A percentile compares a stretch with the other conserved stretches of the same genome.
Evolutionary conservation across 1,140 invertebrate species (phyloP).

Genomic region (Periplaneta americana): DNA sequence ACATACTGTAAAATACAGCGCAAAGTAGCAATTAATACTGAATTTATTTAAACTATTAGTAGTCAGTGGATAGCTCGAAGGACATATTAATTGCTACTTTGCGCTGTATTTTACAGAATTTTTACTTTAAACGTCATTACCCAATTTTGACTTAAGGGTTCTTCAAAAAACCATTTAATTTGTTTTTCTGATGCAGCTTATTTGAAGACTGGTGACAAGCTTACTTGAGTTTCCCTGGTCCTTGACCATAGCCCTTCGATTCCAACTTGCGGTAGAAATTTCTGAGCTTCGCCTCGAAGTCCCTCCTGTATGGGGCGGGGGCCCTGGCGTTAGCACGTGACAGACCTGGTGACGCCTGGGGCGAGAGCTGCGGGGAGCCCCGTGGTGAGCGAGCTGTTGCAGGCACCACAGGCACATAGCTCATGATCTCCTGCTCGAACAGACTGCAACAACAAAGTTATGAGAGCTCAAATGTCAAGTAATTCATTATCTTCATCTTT

Average conservation of each 20-base stretch:
- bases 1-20: no score
- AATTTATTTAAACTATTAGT: no score
- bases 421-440: slow-evolving; percentile 98
- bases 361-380: slow-evolving; percentile 65
- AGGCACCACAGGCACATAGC: slow-evolving; percentile 74
- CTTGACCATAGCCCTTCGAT: slow-evolving; percentile 94
- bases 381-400: slow-evolving; percentile 39
- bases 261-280: slow-evolving; percentile 95
- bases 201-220: slow-evolving; percentile 29
- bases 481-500: no score
- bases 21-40: no score
- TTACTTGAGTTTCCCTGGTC: slow-evolving; percentile 93
- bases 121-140: no score
- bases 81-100: no score
- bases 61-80: no score
- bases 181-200: no score
- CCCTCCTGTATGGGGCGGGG: slow-evolving; percentile 81
- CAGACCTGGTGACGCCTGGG: slow-evolving; percentile 70
- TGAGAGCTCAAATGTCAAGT: no score
- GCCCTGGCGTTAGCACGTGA: slow-evolving; percentile 68
- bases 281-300: slow-evolving; percentile 92
- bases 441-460: slow-evolving; percentile 78
- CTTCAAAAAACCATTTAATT: no score
- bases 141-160: no score
- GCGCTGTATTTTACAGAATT: no score